A percentile compares a stretch with the other conserved stretches of the same genome.
These are phyloP conservation scores for Saiga tatarica DNA, from an alignment of 2,113 vertebrate species.

Conservation along the genomic window DNA sequence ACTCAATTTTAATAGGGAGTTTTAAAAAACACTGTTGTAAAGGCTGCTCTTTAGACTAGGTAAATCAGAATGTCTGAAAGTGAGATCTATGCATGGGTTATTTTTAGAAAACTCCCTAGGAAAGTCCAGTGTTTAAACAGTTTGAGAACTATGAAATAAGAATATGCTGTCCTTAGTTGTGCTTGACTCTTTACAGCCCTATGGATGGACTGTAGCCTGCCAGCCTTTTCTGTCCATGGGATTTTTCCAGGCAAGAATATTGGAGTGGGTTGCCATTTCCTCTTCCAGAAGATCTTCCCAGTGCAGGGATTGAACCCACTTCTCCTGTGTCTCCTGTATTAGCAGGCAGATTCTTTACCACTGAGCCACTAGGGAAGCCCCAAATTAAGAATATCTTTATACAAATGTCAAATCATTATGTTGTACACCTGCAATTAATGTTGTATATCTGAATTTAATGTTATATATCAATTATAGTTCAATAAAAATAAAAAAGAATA, in stretches of 20 bases:
- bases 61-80: not conserved
- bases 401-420: not conserved
- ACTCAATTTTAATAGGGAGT: not conserved
- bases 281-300: not conserved
- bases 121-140: not conserved
- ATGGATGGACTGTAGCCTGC: not conserved
- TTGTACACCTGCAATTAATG: not conserved
- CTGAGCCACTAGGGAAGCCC: not conserved
- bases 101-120: not conserved
- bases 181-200: not conserved
- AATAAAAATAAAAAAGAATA: not conserved
- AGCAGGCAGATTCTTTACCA: not conserved
- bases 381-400: not conserved
- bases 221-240: not conserved
- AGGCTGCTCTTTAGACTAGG: not conserved
- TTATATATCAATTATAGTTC: not conserved
- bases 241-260: not conserved
- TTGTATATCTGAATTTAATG: not conserved
- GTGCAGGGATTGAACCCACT: fast-evolving
- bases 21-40: not conserved
- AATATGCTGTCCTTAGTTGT: not conserved
- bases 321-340: not conserved
- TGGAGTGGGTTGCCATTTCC: not conserved
- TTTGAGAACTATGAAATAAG: not conserved
- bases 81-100: not conserved